Percentiles rank a stretch among this genome's conserved stretches.
These are phyloP conservation scores for Buceros bicornis DNA, from an alignment of 2,797 vertebrate species.

Conservation along the genomic window DNA sequence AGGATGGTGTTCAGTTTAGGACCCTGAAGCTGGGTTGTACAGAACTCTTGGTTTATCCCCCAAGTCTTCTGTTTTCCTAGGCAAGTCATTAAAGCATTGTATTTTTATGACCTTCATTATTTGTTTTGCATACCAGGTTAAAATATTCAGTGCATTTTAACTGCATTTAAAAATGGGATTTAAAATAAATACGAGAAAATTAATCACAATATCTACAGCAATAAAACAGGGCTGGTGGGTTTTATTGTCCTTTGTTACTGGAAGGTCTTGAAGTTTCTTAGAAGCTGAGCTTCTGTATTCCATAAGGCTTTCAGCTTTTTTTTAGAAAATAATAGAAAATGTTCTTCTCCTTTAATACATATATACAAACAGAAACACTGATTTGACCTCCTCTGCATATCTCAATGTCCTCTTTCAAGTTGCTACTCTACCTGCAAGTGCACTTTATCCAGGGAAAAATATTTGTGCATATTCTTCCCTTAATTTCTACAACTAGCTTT, in stretches of 20 bases:
- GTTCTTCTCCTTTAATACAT: not conserved
- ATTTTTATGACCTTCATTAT: not conserved
- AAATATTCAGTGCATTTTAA: not conserved
- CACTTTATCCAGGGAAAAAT: not conserved
- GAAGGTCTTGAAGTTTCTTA: not conserved
- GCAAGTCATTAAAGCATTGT: not conserved
- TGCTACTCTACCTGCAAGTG: not conserved
- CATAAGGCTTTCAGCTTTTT: not conserved
- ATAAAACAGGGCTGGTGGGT: not conserved
- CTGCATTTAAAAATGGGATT: constrained; percentile 21
- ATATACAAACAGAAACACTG: not conserved
- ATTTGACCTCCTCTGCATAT: not conserved
- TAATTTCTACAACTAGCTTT: not conserved
- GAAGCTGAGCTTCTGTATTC: not conserved
- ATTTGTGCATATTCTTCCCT: not conserved
- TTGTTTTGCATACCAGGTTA: not conserved
- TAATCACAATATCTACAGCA: not conserved
- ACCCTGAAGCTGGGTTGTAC: not conserved
- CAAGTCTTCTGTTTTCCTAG: not conserved
- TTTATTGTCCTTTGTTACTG: not conserved
- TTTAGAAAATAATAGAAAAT: constrained; percentile 10
- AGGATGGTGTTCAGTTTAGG: not conserved
- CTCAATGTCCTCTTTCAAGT: not conserved
- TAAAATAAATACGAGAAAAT: constrained; percentile 6
- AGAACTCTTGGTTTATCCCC: not conserved